These are phyloP conservation scores for Sthenelais limicola DNA, from an alignment of 2,888 invertebrate species.

Conservation along the genomic window DNA sequence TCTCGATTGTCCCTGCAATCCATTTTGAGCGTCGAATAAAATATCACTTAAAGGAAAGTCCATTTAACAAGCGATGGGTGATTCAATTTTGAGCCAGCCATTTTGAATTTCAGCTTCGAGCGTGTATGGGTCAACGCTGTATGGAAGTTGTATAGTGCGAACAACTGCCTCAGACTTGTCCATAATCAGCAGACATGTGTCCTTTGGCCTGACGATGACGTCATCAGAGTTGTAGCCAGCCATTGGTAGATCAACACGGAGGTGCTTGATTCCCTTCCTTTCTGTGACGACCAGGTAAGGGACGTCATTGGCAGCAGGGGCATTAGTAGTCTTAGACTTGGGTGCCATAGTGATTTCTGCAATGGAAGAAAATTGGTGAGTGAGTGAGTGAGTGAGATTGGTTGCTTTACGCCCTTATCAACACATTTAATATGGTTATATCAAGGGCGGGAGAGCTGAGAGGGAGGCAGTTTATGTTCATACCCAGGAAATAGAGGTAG, in stretches of 20 bases:
- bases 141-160: conserved; percentile 61
- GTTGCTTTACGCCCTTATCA: too few species aligned
- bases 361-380: too few species aligned
- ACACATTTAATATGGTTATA: too few species aligned
- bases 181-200: conserved; percentile 36
- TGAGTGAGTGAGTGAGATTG: too few species aligned
- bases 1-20: too few species aligned
- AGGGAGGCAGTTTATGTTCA: too few species aligned
- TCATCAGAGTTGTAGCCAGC: conserved; percentile 36
- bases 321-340: neutral
- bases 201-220: conserved; percentile 43
- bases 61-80: conserved; percentile 57
- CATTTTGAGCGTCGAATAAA: too few species aligned
- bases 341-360: conserved; percentile 33
- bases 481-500: too few species aligned
- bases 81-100: conserved; percentile 67
- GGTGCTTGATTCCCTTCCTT: neutral
- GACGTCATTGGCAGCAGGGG: neutral
- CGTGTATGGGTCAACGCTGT: conserved; percentile 66
- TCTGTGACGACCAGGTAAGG: neutral
- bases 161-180: neutral
- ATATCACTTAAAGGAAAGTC: too few species aligned
- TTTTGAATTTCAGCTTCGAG: conserved; percentile 67
- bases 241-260: conserved; percentile 32
- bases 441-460: too few species aligned